phyloP scores from a whole-genome alignment of 2,888 invertebrate species.

The Drosophila pseudotakahashii region DNA sequence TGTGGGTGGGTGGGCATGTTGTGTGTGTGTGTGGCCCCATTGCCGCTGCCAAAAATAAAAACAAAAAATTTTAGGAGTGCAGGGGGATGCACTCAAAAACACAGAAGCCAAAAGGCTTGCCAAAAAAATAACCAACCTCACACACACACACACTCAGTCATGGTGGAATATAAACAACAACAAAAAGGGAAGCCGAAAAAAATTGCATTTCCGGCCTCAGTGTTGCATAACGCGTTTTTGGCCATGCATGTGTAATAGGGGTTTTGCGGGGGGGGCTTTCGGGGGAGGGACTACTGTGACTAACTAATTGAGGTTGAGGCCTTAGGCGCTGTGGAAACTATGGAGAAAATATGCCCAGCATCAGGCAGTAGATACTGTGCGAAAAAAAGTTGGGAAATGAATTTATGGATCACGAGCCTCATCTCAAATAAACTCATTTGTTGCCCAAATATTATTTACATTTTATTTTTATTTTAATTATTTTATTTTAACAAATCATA shows the following conservation, averaged over 20 bases:
- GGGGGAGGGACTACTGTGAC: conserved; percentile 5
- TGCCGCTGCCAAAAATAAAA: conserved; percentile 34
- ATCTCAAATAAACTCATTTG: no score
- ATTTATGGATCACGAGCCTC: no score
- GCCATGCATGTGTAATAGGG: conserved; percentile 40
- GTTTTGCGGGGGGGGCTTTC: not conserved
- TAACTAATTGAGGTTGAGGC: conserved; percentile 45
- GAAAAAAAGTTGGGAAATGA: not conserved
- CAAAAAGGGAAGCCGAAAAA: conserved; percentile 9
- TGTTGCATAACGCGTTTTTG: conserved; percentile 39
- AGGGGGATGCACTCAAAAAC: conserved; percentile 36
- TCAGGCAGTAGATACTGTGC: not conserved
- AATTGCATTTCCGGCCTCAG: conserved; percentile 40
- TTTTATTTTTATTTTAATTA: no score
- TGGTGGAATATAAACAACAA: conserved; percentile 8
- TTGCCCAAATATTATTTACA: no score
- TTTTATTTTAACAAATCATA: no score
- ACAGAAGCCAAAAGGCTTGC: conserved; percentile 34
- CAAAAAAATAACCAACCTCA: conserved; percentile 27
- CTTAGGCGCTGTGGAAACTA: conserved; percentile 8
- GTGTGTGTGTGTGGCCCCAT: conserved; percentile 22
- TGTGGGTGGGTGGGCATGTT: not conserved
- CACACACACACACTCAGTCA: conserved; percentile 12
- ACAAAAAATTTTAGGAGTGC: conserved; percentile 4
- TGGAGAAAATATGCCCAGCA: conserved; percentile 16